Base-by-base conservation (phyloP, 2,113 vertebrate genomes). In the Nansenia antarctica region DNA sequence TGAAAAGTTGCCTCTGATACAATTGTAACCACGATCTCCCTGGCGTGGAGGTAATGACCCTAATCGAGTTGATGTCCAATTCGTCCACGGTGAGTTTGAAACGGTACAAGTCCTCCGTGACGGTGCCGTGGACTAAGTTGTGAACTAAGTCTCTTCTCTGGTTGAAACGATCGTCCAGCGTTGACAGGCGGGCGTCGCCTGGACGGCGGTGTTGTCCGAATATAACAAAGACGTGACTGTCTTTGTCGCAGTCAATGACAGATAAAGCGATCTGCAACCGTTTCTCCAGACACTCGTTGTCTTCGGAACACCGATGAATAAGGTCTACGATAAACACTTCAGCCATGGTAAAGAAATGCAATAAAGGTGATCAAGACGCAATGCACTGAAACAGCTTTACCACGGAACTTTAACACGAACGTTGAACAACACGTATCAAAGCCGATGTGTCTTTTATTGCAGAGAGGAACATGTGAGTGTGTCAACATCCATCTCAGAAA, bases 71-170 rank as follows among this genome's bases (percentile, higher is more conserved):
- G 35, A 93, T 54, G 61, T 89, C 81, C 76, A 91, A 86, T 70
- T 84, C 80, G 82, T 99, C 97, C 34, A 95, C 58, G 15, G 82
- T 90, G 74, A 88, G 86, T 76, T 99, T 99, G 81, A 98, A 67
- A 0, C 80, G 77, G 83, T 93, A 96, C 66, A 96, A 72, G 45
- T 81, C 79, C 67, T 91, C 92, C 52, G 89, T 86, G 30, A 86
- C 76, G 62, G 81, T 93, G 34, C 66, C 45, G 11, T 82, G 76
- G 62, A 11, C 53, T 54, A 96, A 66, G 9, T 91, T 78, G 47
- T 90, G 87, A 37, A 90, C 63, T n/a, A n/a, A n/a, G 24, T 79
- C 84, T 83, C 64, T 64, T 39, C 76, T 76, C 26, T 90, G 47
- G 52, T n/a, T 26, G 1, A 26, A 15, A 18, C 70, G 49, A 9